Base-by-base conservation (phyloP, 2,113 vertebrate genomes). In the Nycticorax nycticorax region DNA sequence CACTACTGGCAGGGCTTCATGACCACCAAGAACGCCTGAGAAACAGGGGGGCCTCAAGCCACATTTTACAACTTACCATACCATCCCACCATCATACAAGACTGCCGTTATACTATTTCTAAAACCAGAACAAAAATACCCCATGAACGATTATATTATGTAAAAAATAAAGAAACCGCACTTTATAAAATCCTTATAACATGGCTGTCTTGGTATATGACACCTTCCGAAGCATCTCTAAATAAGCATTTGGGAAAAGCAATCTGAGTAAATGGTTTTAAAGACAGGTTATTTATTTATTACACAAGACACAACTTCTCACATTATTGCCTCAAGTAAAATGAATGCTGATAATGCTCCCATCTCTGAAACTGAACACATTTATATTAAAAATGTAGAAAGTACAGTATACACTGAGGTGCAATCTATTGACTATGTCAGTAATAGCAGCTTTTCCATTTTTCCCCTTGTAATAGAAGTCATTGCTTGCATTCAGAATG, bases 351-450 rank as follows among this genome's bases (percentile, higher is more conserved):
- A 97, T 97, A 97, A 94, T 88, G 85, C 89, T 97, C 52, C 81
- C 5, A 10, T 96, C 97, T 94, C 96, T 66, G 63, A 97, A 97
- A 97, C 96, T 90, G 94, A 97, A 97, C 96, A 96, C 97, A 98
- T 98, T 98, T 98, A 97, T 98, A 98, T 98, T 98, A 98, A 98
- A 98, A 98, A 98, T 97, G 97, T 92, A 97, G 93, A 96, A 97
- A 98, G 96, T 94, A 97, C 94, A 97, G 96, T 97, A 97, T 96
- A 97, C 97, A 97, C 93, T 35, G 91, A 97, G 95, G 96, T 98
- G 93, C 94, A 97, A 98, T 98, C 95, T 98, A 98, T 98, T 96
- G 98, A 97, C 97, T 98, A n/a, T 97, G 96, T 97, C 97, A 98
- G 97, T 97, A 98, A 97, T 88, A 98, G 96, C 96, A 92, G 92